Conservation (phyloP, 2,797 vertebrate species). For the Microctenopoma stevenorrisi region DNA sequence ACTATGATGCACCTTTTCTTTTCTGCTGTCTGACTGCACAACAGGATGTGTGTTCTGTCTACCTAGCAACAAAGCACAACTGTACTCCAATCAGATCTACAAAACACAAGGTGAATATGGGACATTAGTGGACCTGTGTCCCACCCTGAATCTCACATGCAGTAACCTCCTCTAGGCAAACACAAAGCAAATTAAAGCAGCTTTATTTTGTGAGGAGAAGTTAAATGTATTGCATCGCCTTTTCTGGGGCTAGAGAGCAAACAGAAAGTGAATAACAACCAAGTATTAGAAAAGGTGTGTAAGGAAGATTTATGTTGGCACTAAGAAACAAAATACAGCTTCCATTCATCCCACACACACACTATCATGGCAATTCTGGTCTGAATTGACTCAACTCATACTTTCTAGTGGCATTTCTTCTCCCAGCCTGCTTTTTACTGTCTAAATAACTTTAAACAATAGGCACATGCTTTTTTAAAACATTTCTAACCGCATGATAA, state of each 20-base stretch:
- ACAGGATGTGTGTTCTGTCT: conserved; percentile 36
- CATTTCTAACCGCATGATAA: conserved; percentile 8
- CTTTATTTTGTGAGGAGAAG: conserved; percentile 16
- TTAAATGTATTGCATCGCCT: conserved; percentile 27
- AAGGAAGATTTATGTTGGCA: conserved; percentile 22
- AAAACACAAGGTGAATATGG: conserved; percentile 62
- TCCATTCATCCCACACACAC: conserved; percentile 17
- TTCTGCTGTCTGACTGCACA: conserved; percentile 21
- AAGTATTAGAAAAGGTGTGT: conserved; percentile 21
- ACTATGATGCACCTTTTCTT: conserved; percentile 9
- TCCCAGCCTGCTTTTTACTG: conserved; percentile 17
- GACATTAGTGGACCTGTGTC: conserved; percentile 21
- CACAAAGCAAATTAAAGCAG: conserved; percentile 18
- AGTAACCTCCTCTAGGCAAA: conserved; percentile 16
- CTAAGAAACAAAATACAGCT: conserved; percentile 27
- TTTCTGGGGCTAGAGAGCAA: not conserved
- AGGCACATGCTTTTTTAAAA: conserved; percentile 25
- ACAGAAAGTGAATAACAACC: not conserved
- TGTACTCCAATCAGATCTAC: conserved; percentile 57
- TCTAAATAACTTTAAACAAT: conserved; percentile 49
- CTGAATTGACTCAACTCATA: conserved; percentile 29
- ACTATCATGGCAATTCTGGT: conserved; percentile 11
- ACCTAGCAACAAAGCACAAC: conserved; percentile 73
- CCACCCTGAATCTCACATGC: conserved; percentile 24
- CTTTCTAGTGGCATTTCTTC: not conserved